Base-by-base conservation (phyloP, 1,140 invertebrate genomes). In the Scaptomyza montana region DNA sequence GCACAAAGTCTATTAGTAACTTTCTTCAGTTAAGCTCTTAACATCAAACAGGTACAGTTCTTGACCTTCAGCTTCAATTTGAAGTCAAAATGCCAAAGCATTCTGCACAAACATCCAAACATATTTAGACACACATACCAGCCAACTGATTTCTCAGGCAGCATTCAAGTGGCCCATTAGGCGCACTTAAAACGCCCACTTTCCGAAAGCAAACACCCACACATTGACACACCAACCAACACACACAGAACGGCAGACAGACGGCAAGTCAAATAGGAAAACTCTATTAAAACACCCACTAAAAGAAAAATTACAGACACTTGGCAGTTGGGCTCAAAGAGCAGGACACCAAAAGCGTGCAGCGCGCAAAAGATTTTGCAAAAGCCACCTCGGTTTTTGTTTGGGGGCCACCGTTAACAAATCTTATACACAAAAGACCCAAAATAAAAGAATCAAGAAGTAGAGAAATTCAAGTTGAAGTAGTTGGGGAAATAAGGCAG, bases 281-380 rank as follows among this genome's bases (percentile, higher is more conserved):
- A 78, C 72, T 80, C 77, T 76, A 80, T 76, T 76, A 67, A 78
- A 72, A 78, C 82, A 78, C 75, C 82, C 81, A 81, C 82, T 73
- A 78, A 73, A 69, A 78, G 79, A 78, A 82, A 87, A 86, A 86
- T 82, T 70, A 71, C 75, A 87, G 78, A 78, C 81, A 81, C 81
- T 86, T 85, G 80, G 64, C 69, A 77, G 74, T 7, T 73, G 70
- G 71, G 57, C 68, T 74, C 61, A 72, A 59, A 50, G 54, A 77
- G 50, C 53, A 74, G 79, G 60, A 72, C 54, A 72, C 47, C 68
- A 50, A 25, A 39, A 47, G 33, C 12, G 36, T 41, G 45, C 62
- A 59, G 64, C 39, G 59, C 2, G 49, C 28, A 51, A 81, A 74
- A 77, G 47, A 77, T 62, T 73, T 61, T 30, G 30, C 30, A n/a